Conservation (phyloP, 2,113 vertebrate species). For the Cynocephalus volans region DNA sequence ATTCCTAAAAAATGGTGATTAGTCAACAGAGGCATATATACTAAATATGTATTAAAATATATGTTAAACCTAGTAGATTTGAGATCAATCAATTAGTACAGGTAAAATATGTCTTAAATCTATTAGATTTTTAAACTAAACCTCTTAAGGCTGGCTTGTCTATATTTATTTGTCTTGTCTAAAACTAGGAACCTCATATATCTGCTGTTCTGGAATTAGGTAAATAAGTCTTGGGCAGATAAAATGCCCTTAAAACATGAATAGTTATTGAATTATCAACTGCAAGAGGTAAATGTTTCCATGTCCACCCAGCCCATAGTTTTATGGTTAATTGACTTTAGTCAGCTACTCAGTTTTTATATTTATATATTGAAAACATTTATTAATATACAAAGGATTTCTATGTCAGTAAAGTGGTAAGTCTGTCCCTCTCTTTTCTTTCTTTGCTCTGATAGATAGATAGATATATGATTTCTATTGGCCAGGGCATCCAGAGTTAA, state of each 20-base stretch:
- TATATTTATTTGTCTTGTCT: background rate
- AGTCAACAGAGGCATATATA: background rate
- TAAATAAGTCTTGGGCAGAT: background rate
- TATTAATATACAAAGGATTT: conserved; percentile 28
- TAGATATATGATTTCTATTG: no score
- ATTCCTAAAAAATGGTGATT: background rate
- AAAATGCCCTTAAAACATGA: background rate
- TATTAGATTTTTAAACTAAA: background rate
- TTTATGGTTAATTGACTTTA: background rate
- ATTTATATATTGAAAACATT: background rate
- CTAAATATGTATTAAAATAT: background rate
- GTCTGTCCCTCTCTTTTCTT: background rate
- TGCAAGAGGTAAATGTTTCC: background rate
- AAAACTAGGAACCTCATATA: background rate
- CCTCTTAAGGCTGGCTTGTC: background rate
- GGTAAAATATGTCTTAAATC: background rate
- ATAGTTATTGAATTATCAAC: background rate
- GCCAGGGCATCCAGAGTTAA: background rate
- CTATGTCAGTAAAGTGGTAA: background rate
- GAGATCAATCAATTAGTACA: background rate
- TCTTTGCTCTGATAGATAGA: background rate
- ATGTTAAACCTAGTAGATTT: background rate
- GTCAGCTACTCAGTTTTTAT: background rate
- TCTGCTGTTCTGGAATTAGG: background rate
- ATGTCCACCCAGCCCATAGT: background rate